Percentiles rank a stretch among this genome's conserved stretches.
Conservation (phyloP, 2,888 invertebrate genomes). For the Aleiodes testaceus region DNA sequence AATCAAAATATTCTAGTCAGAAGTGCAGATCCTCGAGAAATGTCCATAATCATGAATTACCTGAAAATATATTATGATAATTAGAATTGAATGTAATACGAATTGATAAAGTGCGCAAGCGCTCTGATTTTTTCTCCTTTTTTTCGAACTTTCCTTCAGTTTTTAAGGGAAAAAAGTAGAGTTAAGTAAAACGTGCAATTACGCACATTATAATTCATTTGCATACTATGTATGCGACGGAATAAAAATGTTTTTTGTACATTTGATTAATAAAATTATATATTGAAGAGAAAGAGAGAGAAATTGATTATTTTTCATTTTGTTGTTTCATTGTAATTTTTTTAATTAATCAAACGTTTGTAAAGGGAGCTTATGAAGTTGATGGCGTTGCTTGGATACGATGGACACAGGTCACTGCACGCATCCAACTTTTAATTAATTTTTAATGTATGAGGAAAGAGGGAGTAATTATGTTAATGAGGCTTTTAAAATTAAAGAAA, state of each 20-base stretch:
- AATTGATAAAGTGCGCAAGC: not conserved
- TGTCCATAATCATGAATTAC: no score
- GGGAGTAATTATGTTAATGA: no score
- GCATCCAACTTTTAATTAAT: no score
- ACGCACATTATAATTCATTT: conserved; percentile 37
- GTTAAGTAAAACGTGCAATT: not conserved
- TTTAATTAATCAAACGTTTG: not conserved
- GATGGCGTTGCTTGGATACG: no score
- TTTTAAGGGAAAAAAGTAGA: no score
- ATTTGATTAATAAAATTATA: conserved; percentile 48
- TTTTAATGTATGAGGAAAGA: no score
- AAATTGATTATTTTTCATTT: not conserved
- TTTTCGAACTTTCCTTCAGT: not conserved
- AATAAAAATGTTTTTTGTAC: conserved; percentile 60
- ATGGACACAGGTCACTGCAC: no score
- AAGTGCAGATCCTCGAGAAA: not conserved
- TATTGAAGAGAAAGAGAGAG: not conserved
- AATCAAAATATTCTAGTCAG: conserved; percentile 22
- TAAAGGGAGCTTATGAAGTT: no score
- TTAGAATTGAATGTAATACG: no score
- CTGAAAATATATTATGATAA: no score
- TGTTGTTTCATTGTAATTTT: not conserved
- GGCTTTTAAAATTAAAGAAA: no score
- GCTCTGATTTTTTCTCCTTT: not conserved
- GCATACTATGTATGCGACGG: conserved; percentile 66